phyloP scores from a whole-genome alignment of 1,140 invertebrate genomes.

The Holotrichia oblita region DNA sequence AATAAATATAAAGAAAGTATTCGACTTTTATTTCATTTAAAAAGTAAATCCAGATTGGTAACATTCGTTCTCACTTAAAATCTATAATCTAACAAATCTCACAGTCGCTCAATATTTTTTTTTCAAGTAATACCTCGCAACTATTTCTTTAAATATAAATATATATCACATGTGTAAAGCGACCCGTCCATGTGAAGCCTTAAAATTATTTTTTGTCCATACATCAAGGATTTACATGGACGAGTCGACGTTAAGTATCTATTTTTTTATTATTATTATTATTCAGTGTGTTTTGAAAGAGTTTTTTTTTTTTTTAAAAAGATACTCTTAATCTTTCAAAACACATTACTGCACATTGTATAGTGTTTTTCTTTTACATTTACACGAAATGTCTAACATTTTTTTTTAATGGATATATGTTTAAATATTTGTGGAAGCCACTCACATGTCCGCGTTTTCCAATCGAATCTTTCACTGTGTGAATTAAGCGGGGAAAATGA shows the following conservation, averaged over 20 bases:
- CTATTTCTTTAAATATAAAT: slow-evolving; percentile 42
- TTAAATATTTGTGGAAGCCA: slow-evolving; percentile 35
- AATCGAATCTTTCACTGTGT: not conserved
- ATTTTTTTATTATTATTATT: too few species aligned
- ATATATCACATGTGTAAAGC: slow-evolving; percentile 43
- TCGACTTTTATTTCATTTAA: slow-evolving; percentile 31
- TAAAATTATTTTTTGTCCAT: not conserved
- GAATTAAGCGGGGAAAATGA: not conserved
- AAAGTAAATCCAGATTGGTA: slow-evolving; percentile 52
- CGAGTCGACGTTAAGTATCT: slow-evolving; percentile 39
- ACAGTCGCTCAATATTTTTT: slow-evolving; percentile 45
- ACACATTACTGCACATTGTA: slow-evolving; percentile 14
- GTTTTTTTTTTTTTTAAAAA: slow-evolving; percentile 30
- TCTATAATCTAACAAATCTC: slow-evolving; percentile 44
- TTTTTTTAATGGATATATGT: slow-evolving; percentile 35
- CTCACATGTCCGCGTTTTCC: slow-evolving; percentile 30
- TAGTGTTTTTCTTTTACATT: slow-evolving; percentile 20
- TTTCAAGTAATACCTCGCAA: slow-evolving; percentile 42
- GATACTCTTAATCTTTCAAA: not conserved
- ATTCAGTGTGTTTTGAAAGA: slow-evolving; percentile 6
- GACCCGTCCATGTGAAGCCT: slow-evolving; percentile 19
- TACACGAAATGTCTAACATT: slow-evolving; percentile 34
- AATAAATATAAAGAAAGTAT: slow-evolving; percentile 48
- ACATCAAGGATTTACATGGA: slow-evolving; percentile 33
- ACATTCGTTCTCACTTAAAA: slow-evolving; percentile 54